Evolutionary conservation across 2,797 vertebrate genomes (phyloP), one percentile per base, ranked within the genome.

Genomic region (Poecilia velifera): DNA sequence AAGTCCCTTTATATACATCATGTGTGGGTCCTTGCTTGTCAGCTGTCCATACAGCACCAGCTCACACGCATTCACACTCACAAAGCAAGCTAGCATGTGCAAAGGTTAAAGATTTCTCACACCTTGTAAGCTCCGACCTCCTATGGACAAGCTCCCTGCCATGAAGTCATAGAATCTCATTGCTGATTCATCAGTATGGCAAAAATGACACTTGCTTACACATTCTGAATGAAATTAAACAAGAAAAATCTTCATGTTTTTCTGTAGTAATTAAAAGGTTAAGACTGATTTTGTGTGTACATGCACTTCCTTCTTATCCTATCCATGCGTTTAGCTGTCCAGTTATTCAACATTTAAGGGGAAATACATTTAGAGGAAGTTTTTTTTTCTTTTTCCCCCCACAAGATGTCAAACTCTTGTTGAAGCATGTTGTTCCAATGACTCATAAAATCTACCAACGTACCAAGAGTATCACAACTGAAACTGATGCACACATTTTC

Each of bases 31-130:
- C 84, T 86, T 84, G 79, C 10, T 31, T 6, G 20, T 89, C 91
- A 92, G 89, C 90, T 91, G 90, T 87, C 87, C 77, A 79, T n/a
- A 83, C 82, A 20, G 6, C 12, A 59, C 28, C 72, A 41, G 59
- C 25, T 83, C 87, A 53, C 87, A 87, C 12, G 45, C 39, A 57
- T 25, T 47, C 34, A 34, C 49, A 55, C 10, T 46, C 49, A 70
- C 62, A 46, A 80, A 14, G 59, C 25, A 75, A 64, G 68, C 16
- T n/a, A 77, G 45, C 82, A 84, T 49, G 4, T 80, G 76, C 31
- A 41, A 76, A 51, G 59, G 34, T 14, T 41, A 6, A 28, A 31
- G 22, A 34, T 14, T 73, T 91, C 88, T 47, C 86, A 89, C 83
- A 41, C 34, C 49, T 6, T 31, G 20, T n/a, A 31, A 46, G 18